phyloP scores from a whole-genome alignment of 2,113 vertebrate genomes.

The Lasiurus borealis region DNA sequence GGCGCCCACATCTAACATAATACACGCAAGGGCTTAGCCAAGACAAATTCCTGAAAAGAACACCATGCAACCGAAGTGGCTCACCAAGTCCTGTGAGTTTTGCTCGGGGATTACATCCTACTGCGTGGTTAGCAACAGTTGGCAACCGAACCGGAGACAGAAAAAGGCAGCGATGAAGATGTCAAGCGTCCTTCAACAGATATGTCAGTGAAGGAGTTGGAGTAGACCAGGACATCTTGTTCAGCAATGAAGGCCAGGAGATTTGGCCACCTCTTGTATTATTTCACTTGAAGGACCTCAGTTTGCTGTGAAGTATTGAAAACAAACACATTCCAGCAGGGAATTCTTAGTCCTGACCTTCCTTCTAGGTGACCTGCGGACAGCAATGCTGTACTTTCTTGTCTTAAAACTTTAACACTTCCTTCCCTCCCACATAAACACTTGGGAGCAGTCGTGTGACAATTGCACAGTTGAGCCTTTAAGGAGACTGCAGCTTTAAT shows the following conservation, averaged over 20 bases:
- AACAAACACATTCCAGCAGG: slow-evolving; percentile 59
- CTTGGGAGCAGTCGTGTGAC: neutral
- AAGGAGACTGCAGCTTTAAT: neutral
- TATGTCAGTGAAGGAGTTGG: slow-evolving; percentile 21
- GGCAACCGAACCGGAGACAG: slow-evolving; percentile 55
- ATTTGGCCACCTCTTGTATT: neutral
- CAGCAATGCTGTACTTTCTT: neutral
- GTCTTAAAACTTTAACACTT: neutral
- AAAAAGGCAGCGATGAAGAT: slow-evolving; percentile 43
- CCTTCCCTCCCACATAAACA: neutral
- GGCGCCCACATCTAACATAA: slow-evolving; percentile 15
- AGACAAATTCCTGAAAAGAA: slow-evolving; percentile 78
- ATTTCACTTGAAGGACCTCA: slow-evolving; percentile 34
- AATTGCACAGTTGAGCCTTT: neutral
- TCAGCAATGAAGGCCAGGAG: slow-evolving; percentile 43
- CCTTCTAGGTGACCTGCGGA: neutral
- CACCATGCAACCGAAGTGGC: slow-evolving; percentile 65
- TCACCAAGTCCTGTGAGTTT: slow-evolving; percentile 44
- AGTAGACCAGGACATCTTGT: slow-evolving; percentile 47
- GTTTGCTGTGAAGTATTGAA: slow-evolving; percentile 48
- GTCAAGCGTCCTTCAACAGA: slow-evolving; percentile 65
- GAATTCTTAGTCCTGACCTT: slow-evolving; percentile 35
- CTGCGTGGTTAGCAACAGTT: neutral
- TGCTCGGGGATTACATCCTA: slow-evolving; percentile 34
- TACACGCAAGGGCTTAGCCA: slow-evolving; percentile 57